Base-by-base conservation (phyloP, 2,888 invertebrate species). In the Neria commutata region DNA sequence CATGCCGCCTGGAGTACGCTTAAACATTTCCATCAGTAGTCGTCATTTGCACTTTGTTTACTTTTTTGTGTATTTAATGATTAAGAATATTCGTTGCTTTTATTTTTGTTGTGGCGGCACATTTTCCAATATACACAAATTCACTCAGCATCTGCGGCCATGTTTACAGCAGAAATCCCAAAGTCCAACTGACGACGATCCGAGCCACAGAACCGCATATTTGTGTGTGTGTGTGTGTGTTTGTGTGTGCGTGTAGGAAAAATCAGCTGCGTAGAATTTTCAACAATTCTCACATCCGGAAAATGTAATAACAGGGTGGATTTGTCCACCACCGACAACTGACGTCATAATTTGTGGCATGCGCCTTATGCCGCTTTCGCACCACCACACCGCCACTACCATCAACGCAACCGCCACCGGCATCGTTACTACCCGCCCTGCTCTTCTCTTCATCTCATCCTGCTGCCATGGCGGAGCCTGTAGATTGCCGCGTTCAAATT, bases 341-440 rank as follows among this genome's bases (percentile, higher is more conserved):
- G 72, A 73, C 72, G 72, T 72, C 72, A 72, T 63, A 40, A 60
- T 26, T 23, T 60, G 40, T 50, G 60, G 49, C 60, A 60, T 60
- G 60, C 60, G 60, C 60, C 24, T 34, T 50, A 33, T 46, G 29
- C 23, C 17, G 45, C 5, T 56, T 45, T 25, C 24, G 19, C 21
- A 5, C 8, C n/a, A n/a, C n/a, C n/a, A n/a, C n/a, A n/a, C n/a
- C n/a, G n/a, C n/a, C n/a, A n/a, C n/a, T n/a, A n/a, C n/a, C n/a
- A n/a, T n/a, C n/a, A n/a, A n/a, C n/a, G n/a, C n/a, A n/a, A n/a
- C n/a, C n/a, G n/a, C n/a, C n/a, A n/a, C n/a, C n/a, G n/a, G n/a
- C n/a, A n/a, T n/a, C n/a, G n/a, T n/a, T n/a, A n/a, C n/a, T n/a
- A n/a, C n/a, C n/a, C n/a, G n/a, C n/a, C n/a, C n/a, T n/a, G n/a